Conservation (phyloP, 1,140 invertebrate genomes). For the Phenacoccus solenopsis region DNA sequence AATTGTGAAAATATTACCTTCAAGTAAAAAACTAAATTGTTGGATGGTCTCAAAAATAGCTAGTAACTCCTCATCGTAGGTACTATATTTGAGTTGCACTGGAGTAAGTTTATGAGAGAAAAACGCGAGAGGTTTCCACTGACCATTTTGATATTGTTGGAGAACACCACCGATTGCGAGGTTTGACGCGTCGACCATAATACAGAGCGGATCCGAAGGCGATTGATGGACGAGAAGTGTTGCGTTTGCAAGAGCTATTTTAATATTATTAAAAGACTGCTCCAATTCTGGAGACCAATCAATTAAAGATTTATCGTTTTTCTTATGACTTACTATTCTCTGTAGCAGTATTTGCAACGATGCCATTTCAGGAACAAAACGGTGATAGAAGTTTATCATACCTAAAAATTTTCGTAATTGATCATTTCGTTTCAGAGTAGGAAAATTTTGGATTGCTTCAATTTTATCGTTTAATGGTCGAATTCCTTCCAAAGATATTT, state of each 20-base stretch:
- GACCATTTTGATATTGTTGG: slow-evolving; percentile 26
- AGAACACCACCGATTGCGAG: slow-evolving; percentile 27
- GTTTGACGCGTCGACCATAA: slow-evolving; percentile 29
- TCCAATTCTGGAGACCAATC: slow-evolving; percentile 21
- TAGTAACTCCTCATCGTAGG: slow-evolving; percentile 33
- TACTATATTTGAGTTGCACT: slow-evolving; percentile 28
- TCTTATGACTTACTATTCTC: no score
- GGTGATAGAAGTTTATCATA: no score
- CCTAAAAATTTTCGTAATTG: no score
- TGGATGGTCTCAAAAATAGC: slow-evolving; percentile 29
- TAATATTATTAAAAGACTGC: slow-evolving; percentile 24
- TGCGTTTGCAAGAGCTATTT: slow-evolving; percentile 19
- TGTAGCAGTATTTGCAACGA: no score
- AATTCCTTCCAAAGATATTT: slow-evolving; percentile 28
- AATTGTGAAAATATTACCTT: slow-evolving; percentile 27
- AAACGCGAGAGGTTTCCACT: slow-evolving; percentile 33
- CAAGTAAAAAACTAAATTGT: slow-evolving; percentile 29
- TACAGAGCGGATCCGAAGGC: slow-evolving; percentile 20
- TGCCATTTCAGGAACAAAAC: no score
- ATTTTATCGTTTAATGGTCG: slow-evolving; percentile 24
- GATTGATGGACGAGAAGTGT: slow-evolving; percentile 28
- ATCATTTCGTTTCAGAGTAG: no score
- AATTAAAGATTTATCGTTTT: no score
- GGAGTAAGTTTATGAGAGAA: slow-evolving; percentile 31
- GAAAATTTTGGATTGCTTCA: no score